Evolutionary conservation across 2,888 invertebrate genomes (phyloP).

Genomic region (Linnaemya tessellans): DNA sequence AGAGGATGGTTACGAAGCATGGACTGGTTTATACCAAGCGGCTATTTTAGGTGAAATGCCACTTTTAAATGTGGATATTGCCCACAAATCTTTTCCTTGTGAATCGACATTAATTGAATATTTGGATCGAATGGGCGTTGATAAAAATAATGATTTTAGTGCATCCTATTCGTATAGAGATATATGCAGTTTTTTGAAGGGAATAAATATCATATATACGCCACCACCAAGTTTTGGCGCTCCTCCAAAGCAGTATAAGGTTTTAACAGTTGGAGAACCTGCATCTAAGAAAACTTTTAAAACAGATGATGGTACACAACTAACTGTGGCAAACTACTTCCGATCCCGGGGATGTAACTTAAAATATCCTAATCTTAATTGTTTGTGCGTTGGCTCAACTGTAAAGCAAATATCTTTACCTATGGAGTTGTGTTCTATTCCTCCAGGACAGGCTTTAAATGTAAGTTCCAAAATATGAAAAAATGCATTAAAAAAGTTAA

Average conservation of each 20-base stretch:
- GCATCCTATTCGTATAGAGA: neutral
- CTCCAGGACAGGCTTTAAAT: slow-evolving; percentile 89
- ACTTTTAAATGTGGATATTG: slow-evolving; percentile 95
- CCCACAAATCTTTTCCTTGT: slow-evolving; percentile 91
- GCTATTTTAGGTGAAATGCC: slow-evolving; percentile 94
- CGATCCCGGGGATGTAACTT: slow-evolving; percentile 79
- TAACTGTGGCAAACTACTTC: slow-evolving; percentile 83
- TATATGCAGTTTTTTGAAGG: slow-evolving; percentile 74
- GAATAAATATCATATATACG: slow-evolving; percentile 78
- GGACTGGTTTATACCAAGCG: slow-evolving; percentile 96
- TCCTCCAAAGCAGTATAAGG: slow-evolving; percentile 76
- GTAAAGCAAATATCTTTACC: slow-evolving; percentile 90
- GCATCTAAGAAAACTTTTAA: slow-evolving; percentile 82
- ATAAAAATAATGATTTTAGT: neutral
- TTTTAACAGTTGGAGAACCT: slow-evolving; percentile 75
- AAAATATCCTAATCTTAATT: slow-evolving; percentile 89
- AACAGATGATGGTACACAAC: slow-evolving; percentile 73
- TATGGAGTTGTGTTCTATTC: slow-evolving; percentile 91
- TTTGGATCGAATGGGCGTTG: slow-evolving; percentile 72
- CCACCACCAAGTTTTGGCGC: slow-evolving; percentile 77
- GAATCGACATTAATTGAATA: slow-evolving; percentile 84
- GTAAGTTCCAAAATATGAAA: slow-evolving; percentile 78
- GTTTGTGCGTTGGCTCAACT: slow-evolving; percentile 91
- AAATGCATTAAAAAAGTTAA: neutral
- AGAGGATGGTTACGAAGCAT: slow-evolving; percentile 93